Evolutionary conservation across 2,888 invertebrate genomes (phyloP).

Genomic region (Melanotus villosus): DNA sequence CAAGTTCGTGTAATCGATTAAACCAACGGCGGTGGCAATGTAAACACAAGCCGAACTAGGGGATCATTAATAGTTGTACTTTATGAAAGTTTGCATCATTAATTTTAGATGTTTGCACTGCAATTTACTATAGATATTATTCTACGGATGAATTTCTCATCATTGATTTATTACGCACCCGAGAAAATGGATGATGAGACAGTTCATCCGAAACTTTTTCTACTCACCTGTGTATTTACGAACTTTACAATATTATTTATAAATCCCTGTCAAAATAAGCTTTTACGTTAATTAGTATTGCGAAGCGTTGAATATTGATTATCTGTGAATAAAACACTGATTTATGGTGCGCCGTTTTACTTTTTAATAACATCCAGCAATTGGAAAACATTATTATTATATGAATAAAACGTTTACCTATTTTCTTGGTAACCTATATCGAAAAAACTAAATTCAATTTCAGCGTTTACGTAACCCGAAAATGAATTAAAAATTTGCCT

Average conservation of each 20-base stretch:
- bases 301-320: not conserved
- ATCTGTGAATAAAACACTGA: not conserved
- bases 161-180: constrained; percentile 35
- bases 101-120: constrained; percentile 57
- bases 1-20: constrained; percentile 55
- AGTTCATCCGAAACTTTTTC: constrained; percentile 12
- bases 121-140: constrained; percentile 43
- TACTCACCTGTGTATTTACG: constrained; percentile 7
- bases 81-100: constrained; percentile 57
- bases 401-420: too few species aligned
- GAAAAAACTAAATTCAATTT: too few species aligned
- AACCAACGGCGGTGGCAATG: constrained; percentile 47
- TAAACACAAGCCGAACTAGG: constrained; percentile 51
- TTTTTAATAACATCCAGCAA: too few species aligned
- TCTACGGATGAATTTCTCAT: constrained; percentile 26
- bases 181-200: constrained; percentile 29
- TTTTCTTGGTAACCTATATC: too few species aligned
- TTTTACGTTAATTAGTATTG: constrained; percentile 20
- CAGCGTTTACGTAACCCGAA: too few species aligned
- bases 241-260: constrained; percentile 16
- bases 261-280: constrained; percentile 10
- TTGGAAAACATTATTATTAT: too few species aligned
- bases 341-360: too few species aligned
- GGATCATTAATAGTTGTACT: constrained; percentile 55
- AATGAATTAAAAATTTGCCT: too few species aligned